A percentile compares a stretch with the other conserved stretches of the same genome.
phyloP scores from a whole-genome alignment of 2,888 invertebrate genomes.

The Meta bourneti region DNA sequence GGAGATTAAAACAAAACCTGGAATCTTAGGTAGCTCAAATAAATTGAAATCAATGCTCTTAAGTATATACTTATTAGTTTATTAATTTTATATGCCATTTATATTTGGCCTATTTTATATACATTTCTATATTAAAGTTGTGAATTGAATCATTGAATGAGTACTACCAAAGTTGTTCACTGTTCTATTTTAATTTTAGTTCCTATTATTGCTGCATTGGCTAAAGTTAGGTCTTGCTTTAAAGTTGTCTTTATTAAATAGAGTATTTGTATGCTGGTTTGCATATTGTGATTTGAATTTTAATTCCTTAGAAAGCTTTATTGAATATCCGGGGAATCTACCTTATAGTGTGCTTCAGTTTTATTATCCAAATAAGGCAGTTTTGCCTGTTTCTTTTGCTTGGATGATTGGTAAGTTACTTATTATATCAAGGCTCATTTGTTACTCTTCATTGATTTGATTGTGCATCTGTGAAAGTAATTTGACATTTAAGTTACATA shows the following conservation, averaged over 20 bases:
- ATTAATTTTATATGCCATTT: conserved; percentile 4
- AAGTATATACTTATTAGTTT: not conserved
- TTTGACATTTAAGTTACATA: not conserved
- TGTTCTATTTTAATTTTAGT: not conserved
- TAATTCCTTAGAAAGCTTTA: conserved; percentile 83
- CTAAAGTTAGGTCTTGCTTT: not conserved
- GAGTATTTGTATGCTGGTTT: not conserved
- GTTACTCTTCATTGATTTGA: too few relatives aligned
- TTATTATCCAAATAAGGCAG: conserved; percentile 86
- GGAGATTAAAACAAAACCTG: too few relatives aligned
- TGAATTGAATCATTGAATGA: too few relatives aligned
- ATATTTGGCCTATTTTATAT: not conserved
- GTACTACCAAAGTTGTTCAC: too few relatives aligned
- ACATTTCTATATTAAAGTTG: too few relatives aligned
- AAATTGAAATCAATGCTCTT: too few relatives aligned
- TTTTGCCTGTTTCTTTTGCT: conserved; percentile 89
- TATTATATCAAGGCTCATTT: too few relatives aligned
- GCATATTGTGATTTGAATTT: not conserved
- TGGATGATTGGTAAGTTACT: conserved; percentile 87
- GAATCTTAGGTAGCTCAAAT: too few relatives aligned
- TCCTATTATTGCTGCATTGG: not conserved
- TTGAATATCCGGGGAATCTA: conserved; percentile 87
- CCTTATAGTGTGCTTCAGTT: conserved; percentile 90
- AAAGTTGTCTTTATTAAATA: too few relatives aligned
- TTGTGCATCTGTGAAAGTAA: not conserved